Conservation (phyloP, 2,888 invertebrate genomes). For the Diarsia brunnea region DNA sequence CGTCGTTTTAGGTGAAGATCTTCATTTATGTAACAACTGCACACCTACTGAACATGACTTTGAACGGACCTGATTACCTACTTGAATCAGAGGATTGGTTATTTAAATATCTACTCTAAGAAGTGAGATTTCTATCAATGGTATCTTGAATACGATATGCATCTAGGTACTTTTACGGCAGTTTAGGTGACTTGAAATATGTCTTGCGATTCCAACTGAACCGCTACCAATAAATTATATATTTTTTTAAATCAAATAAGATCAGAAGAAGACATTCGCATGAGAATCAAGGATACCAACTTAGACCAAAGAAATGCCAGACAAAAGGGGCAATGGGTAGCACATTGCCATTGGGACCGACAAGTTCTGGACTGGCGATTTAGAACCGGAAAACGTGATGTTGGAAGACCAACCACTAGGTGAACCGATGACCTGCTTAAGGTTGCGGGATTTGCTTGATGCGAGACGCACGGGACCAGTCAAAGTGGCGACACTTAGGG, state of each 20-base stretch:
- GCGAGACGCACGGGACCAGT: too few relatives aligned
- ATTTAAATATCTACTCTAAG: neutral
- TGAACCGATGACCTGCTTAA: too few relatives aligned
- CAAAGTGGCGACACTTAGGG: too few relatives aligned
- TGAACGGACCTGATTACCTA: neutral
- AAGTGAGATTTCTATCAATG: neutral
- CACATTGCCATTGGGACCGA: too few relatives aligned
- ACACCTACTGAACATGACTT: neutral
- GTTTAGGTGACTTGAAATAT: constrained; percentile 6
- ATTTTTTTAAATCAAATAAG: neutral
- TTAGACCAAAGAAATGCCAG: too few relatives aligned
- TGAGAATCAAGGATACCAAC: too few relatives aligned
- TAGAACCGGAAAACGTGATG: too few relatives aligned
- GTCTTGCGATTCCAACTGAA: neutral
- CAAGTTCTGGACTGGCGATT: too few relatives aligned
- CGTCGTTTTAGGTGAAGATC: constrained; percentile 29
- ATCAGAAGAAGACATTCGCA: too few relatives aligned
- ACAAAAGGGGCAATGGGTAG: too few relatives aligned
- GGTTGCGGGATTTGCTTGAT: too few relatives aligned
- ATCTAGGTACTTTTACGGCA: neutral
- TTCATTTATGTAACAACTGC: constrained; percentile 14
- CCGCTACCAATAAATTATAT: neutral
- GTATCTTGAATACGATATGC: neutral
- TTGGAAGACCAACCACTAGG: too few relatives aligned
- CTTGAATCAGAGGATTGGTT: constrained; percentile 3